Percentiles rank a stretch among this genome's conserved stretches.
Conservation (phyloP, 2,113 vertebrate species). For the Periophthalmodon schlosseri region DNA sequence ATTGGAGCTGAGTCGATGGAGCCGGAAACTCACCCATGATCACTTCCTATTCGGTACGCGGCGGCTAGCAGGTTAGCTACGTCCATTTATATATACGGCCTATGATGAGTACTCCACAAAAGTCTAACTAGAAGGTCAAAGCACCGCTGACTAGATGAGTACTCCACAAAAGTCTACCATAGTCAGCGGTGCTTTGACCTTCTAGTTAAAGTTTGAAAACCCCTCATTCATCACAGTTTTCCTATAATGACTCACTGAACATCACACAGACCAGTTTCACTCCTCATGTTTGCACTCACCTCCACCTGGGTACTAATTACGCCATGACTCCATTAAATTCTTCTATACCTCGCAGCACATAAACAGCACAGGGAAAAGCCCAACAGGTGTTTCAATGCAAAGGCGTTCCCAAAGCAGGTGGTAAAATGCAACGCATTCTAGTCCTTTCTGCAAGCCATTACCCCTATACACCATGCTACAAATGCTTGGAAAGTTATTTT, state of each 20-base stretch:
- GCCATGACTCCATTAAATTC: neutral
- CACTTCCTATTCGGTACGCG: too few species aligned
- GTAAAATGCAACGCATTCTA: conserved; percentile 2
- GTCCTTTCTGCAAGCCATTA: conserved; percentile 42
- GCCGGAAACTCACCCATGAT: too few species aligned
- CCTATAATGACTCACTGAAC: neutral
- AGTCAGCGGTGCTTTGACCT: neutral
- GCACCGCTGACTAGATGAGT: too few species aligned
- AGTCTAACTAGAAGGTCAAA: too few species aligned
- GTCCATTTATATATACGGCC: too few species aligned
- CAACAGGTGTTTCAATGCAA: conserved; percentile 20
- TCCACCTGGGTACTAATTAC: conserved; percentile 4
- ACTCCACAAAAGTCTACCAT: neutral
- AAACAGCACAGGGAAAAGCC: neutral
- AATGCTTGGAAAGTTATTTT: conserved; percentile 34
- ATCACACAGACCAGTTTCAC: neutral
- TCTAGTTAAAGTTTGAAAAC: neutral
- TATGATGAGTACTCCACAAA: too few species aligned
- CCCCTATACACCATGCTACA: neutral
- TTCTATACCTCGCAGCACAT: conserved; percentile 1
- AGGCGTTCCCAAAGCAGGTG: conserved; percentile 30
- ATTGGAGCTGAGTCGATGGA: too few species aligned
- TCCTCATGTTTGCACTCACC: neutral
- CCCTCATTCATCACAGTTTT: neutral
- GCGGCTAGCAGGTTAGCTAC: too few species aligned